Evolutionary conservation across 1,140 invertebrate genomes (phyloP).

Genomic region (Heterodera carotae): DNA sequence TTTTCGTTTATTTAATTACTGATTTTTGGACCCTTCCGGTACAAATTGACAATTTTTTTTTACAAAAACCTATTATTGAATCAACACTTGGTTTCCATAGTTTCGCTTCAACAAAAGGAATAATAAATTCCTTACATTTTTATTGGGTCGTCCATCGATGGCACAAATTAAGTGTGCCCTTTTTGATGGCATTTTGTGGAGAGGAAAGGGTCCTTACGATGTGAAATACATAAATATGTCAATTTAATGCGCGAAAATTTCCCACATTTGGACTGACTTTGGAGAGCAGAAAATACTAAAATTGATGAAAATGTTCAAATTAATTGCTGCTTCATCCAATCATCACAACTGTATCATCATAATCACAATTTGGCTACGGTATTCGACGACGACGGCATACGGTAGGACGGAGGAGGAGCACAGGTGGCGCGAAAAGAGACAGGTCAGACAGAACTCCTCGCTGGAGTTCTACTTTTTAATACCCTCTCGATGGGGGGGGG

Average conservation of each 20-base stretch:
- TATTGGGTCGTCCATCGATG: not conserved
- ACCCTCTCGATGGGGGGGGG: too few relatives aligned
- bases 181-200: not conserved
- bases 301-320: not conserved
- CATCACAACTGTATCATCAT: too few relatives aligned
- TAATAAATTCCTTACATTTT: not conserved
- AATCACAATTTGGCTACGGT: not conserved
- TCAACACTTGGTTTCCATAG: not conserved
- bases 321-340: not conserved
- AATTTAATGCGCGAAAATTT: too few relatives aligned
- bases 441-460: slow-evolving; percentile 1
- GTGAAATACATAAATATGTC: too few relatives aligned
- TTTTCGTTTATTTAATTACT: too few relatives aligned
- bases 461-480: too few relatives aligned
- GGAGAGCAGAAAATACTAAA: not conserved
- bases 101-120: not conserved
- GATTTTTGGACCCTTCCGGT: too few relatives aligned
- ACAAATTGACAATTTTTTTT: slow-evolving; percentile 22
- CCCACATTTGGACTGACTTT: too few relatives aligned
- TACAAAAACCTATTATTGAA: too few relatives aligned
- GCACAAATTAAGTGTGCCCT: not conserved
- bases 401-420: not conserved
- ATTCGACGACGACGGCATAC: not conserved
- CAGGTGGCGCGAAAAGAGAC: not conserved
- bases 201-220: too few relatives aligned